Evolutionary conservation across 2,113 vertebrate species (phyloP).

Genomic region (Myrmecobius fasciatus): DNA sequence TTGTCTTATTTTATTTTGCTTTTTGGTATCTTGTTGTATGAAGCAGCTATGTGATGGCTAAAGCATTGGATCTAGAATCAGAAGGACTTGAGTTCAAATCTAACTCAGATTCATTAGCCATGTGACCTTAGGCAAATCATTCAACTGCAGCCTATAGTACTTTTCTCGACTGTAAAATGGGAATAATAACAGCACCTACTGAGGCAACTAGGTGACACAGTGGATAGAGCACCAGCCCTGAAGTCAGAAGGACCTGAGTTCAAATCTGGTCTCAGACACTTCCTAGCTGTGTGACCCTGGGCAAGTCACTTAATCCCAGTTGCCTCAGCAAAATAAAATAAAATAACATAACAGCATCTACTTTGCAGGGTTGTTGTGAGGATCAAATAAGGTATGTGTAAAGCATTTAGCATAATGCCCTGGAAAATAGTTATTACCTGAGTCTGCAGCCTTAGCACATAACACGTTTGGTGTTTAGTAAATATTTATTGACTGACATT

Average conservation of each 20-base stretch:
- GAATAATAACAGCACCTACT: neutral
- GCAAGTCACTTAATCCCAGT: no score
- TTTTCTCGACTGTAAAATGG: neutral
- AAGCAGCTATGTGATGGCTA: neutral
- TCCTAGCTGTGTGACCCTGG: no score
- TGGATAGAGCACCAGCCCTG: no score
- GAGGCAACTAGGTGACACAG: no score
- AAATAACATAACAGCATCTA: neutral
- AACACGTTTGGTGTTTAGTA: neutral
- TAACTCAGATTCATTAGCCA: neutral
- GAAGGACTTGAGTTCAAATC: neutral
- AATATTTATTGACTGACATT: neutral
- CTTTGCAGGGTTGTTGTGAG: neutral
- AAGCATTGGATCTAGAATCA: neutral
- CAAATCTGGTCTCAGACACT: no score
- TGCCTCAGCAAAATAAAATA: no score
- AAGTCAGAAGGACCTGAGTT: no score
- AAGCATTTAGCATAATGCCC: neutral
- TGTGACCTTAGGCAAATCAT: neutral
- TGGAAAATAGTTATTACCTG: neutral
- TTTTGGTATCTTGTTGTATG: neutral
- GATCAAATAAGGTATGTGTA: neutral
- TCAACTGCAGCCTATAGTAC: neutral
- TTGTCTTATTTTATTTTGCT: neutral
- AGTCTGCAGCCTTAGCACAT: neutral